Evolutionary conservation across 2,888 invertebrate genomes (phyloP), one percentile per base, ranked within the genome.

Genomic region (Calameuta filiformis): DNA sequence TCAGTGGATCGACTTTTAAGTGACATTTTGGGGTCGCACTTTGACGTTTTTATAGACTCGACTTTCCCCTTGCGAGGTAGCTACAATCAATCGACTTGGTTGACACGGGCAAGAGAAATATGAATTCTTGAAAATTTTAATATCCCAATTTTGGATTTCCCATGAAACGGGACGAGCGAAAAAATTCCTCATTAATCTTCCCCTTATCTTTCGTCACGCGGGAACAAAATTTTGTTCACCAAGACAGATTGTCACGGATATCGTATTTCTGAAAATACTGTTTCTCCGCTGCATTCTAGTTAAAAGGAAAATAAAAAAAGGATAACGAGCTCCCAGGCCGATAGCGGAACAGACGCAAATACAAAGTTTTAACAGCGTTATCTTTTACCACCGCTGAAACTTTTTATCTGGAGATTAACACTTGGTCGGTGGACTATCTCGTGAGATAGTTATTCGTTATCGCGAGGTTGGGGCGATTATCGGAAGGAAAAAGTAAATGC

Each of bases 391-490:
- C 81, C 79, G 79, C 82, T 81, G 76, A 76, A 76, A 75, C 73
- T 79, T 76, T 79, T 81, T 77, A 73, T 76, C 79, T 77, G 40
- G 11, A 84, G 81, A 80, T 83, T 83, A 83, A n/a, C 78, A 79
- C 75, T 69, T 74, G 79, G 73, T 56, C 73, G 75, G 40, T 68
- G 30, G 40, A 76, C 79, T 84, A 85, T 84, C 84, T 68, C 40
- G 30, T 68, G 35, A 73, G 75, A 69, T 73, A 76, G 77, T 80
- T 79, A 9, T 23, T 56, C 56, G 9, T 56, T 56, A 56, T 56
- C 56, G 23, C 0, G 23, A 56, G 56, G 23, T 56, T 56, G 56
- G 56, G 23, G 2, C 23, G 56, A 56, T 56, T 56, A 23, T 56
- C 23, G 56, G 23, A 23, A 23, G 56, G 9, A 56, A 56, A 6